phyloP scores from a whole-genome alignment of 2,797 vertebrate species.

The Pachyuromys duprasi region DNA sequence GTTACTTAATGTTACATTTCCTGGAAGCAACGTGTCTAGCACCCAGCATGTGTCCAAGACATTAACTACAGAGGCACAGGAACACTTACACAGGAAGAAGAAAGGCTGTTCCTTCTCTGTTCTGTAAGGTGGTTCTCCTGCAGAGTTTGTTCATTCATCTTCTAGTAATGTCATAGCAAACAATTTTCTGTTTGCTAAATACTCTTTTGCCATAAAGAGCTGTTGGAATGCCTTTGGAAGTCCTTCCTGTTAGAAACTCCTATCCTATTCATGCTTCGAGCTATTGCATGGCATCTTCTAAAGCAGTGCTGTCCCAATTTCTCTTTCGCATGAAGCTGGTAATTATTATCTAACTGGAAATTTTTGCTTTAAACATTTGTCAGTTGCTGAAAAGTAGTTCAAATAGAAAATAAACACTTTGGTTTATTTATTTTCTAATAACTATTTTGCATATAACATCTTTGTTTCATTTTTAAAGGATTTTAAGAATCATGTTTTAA shows the following conservation, averaged over 20 bases:
- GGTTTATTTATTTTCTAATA: neutral
- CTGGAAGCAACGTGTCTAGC: neutral
- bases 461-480: neutral
- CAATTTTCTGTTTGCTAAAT: neutral
- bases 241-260: neutral
- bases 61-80: neutral
- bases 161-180: neutral
- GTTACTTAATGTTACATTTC: neutral
- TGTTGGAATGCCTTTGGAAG: neutral
- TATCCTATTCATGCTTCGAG: neutral
- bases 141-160: neutral
- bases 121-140: neutral
- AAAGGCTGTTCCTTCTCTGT: neutral
- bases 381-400: neutral
- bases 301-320: neutral
- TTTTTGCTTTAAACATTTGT: neutral
- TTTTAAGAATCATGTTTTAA: neutral
- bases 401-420: neutral
- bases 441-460: neutral
- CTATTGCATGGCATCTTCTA: neutral
- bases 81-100: neutral
- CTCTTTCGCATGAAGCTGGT: neutral
- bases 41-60: neutral
- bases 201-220: neutral
- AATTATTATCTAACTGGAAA: neutral